phyloP scores from a whole-genome alignment of 1,140 invertebrate species.

The Drosophila hydei region DNA sequence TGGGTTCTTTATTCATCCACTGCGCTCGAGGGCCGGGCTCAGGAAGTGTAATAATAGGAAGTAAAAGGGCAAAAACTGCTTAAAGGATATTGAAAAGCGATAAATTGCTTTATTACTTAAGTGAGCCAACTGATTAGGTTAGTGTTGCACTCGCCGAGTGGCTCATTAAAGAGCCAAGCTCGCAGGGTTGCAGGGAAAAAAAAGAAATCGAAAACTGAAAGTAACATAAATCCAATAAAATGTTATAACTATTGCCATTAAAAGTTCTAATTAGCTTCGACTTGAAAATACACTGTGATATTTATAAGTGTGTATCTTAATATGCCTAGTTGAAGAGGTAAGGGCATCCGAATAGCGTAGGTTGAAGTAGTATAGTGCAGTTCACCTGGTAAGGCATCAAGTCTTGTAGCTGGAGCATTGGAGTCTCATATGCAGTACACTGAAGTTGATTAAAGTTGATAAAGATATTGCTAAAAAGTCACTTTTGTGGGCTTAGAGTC shows the following conservation, averaged over 20 bases:
- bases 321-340: no score
- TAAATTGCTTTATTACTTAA: constrained; percentile 82
- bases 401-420: no score
- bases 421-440: no score
- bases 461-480: no score
- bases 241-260: constrained; percentile 4
- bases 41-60: constrained; percentile 45
- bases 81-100: constrained; percentile 78
- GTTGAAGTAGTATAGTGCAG: no score
- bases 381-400: no score
- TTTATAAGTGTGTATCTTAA: no score
- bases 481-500: no score
- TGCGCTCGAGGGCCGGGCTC: constrained; percentile 23
- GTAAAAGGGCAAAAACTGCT: constrained; percentile 55
- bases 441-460: no score
- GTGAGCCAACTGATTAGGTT: constrained; percentile 73
- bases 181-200: neutral
- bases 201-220: constrained; percentile 8
- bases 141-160: constrained; percentile 34
- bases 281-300: neutral
- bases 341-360: no score
- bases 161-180: constrained; percentile 57
- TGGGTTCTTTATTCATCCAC: constrained; percentile 50
- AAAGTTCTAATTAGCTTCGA: neutral
- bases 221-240: constrained; percentile 7